Percentiles rank a stretch among this genome's conserved stretches.
Conservation (phyloP, 2,888 invertebrate species). For the Spicauda simplicius region DNA sequence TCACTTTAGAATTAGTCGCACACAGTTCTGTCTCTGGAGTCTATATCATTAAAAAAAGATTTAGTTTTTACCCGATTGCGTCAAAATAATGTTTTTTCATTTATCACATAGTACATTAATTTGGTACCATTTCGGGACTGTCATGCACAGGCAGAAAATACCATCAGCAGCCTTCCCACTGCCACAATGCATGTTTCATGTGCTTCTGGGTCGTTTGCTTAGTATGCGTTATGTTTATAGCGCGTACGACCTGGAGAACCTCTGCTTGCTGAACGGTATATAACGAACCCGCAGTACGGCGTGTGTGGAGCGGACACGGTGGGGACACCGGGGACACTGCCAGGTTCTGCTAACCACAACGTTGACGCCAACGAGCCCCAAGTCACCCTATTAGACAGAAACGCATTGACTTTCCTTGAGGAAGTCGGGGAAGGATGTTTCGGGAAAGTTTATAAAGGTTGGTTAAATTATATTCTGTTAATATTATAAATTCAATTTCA, state of each 20-base stretch:
- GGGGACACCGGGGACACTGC: conserved; percentile 43
- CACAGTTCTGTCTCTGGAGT: too few species aligned
- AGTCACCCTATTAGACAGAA: conserved; percentile 87
- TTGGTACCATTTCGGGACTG: background rate
- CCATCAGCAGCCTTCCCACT: background rate
- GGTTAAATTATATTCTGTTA: too few species aligned
- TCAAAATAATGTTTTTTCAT: too few species aligned
- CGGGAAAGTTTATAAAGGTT: conserved; percentile 95
- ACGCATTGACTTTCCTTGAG: conserved; percentile 88
- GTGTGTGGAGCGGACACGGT: conserved; percentile 70
- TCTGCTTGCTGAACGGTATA: conserved; percentile 89
- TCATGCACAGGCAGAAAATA: background rate
- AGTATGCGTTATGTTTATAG: conserved; percentile 59
- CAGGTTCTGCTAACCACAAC: conserved; percentile 49
- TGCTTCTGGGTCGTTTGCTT: conserved; percentile 46
- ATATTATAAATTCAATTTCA: too few species aligned
- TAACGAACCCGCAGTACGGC: conserved; percentile 91
- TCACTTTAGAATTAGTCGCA: too few species aligned
- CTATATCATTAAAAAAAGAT: too few species aligned
- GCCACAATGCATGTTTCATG: conserved; percentile 25
- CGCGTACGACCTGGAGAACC: conserved; percentile 85
- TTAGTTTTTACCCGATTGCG: too few species aligned
- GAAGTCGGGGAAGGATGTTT: conserved; percentile 95
- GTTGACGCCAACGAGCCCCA: conserved; percentile 64
- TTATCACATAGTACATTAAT: too few species aligned